Evolutionary conservation across 2,797 vertebrate genomes (phyloP).

Genomic region (Chelidonichthys spinosus): DNA sequence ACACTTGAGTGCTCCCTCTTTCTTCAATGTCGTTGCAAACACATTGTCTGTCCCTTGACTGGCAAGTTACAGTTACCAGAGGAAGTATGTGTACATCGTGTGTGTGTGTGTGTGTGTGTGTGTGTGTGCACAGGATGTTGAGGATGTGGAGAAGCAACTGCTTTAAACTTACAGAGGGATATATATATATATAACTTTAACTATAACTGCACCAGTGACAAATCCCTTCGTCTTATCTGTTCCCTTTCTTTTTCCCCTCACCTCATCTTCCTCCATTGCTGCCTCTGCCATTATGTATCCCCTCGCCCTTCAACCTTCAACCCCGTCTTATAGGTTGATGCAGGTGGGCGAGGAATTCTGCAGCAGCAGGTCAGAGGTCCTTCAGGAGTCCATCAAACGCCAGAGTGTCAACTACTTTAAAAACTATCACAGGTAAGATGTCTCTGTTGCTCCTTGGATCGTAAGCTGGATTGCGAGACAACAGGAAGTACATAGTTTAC

Average conservation of each 20-base stretch:
- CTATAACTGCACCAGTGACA: neutral
- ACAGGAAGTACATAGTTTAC: neutral
- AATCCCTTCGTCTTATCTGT: neutral
- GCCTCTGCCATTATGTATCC: neutral
- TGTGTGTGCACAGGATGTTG: too few species aligned
- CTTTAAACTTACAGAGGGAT: too few species aligned
- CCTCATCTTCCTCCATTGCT: neutral
- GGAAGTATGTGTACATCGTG: constrained; percentile 22
- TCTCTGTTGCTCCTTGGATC: neutral
- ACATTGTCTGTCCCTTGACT: constrained; percentile 8
- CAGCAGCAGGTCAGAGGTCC: constrained; percentile 95
- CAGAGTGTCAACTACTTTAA: constrained; percentile 99
- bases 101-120: too few species aligned
- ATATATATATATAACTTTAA: too few species aligned
- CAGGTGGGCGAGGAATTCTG: constrained; percentile 99
- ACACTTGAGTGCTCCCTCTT: neutral
- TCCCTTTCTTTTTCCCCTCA: neutral
- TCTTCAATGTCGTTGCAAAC: neutral
- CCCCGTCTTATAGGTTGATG: constrained; percentile 87
- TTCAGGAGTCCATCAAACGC: constrained; percentile 97
- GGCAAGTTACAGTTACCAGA: constrained; percentile 19
- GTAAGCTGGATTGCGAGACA: neutral
- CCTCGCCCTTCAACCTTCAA: neutral
- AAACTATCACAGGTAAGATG: constrained; percentile 95
- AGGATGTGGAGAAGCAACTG: too few species aligned